phyloP scores from a whole-genome alignment of 2,888 invertebrate species.

The Cybosia mesomella region DNA sequence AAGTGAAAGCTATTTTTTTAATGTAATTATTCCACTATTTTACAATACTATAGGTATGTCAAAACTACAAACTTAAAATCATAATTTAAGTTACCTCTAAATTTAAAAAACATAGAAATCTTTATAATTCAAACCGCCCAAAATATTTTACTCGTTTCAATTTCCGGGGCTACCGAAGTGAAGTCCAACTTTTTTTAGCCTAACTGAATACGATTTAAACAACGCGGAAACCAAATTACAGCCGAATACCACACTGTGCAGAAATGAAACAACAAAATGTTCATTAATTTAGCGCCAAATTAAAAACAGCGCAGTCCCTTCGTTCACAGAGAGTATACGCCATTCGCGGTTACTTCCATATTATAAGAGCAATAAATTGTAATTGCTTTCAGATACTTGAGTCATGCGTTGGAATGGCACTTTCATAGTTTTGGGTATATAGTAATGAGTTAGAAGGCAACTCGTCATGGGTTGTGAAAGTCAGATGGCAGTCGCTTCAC shows the following conservation, averaged over 20 bases:
- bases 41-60: not conserved
- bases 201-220: constrained; percentile 30
- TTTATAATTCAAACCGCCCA: constrained; percentile 16
- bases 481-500: not conserved
- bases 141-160: constrained; percentile 17
- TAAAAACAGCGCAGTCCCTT: constrained; percentile 74
- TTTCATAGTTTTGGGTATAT: constrained; percentile 34
- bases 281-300: constrained; percentile 76
- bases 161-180: constrained; percentile 16
- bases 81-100: not conserved
- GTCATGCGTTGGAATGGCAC: constrained; percentile 35
- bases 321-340: constrained; percentile 28
- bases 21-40: no score
- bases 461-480: not conserved
- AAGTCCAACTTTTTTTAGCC: constrained; percentile 15
- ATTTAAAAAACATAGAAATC: not conserved
- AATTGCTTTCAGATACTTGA: constrained; percentile 63
- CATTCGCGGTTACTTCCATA: constrained; percentile 69
- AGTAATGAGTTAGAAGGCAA: constrained; percentile 9
- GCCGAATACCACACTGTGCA: constrained; percentile 52
- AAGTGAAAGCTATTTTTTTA: no score
- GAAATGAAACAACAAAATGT: constrained; percentile 70
- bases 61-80: not conserved
- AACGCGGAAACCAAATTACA: constrained; percentile 52
- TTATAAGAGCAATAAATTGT: constrained; percentile 76